Percentiles rank a stretch among this genome's conserved stretches.
Evolutionary conservation across 2,113 vertebrate species (phyloP).

Genomic region (Chaetodon trifascialis): DNA sequence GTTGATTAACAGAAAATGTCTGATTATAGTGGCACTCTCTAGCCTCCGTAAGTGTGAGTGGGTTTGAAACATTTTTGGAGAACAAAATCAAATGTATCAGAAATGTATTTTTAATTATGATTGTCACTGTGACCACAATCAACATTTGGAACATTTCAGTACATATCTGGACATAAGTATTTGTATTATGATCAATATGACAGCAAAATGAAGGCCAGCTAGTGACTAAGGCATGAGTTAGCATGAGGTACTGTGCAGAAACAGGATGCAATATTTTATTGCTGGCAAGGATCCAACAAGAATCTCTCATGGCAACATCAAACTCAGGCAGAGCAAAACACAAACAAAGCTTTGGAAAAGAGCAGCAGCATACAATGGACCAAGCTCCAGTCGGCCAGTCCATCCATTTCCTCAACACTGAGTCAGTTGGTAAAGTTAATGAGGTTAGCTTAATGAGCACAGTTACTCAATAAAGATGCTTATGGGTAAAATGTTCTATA

Average conservation of each 20-base stretch:
- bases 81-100: constrained; percentile 37
- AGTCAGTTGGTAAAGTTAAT: constrained; percentile 45
- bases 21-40: neutral
- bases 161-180: constrained; percentile 19
- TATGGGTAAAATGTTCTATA: constrained; percentile 25
- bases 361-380: constrained; percentile 73
- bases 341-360: constrained; percentile 60
- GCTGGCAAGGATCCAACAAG: constrained; percentile 43
- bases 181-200: constrained; percentile 23
- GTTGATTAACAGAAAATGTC: neutral
- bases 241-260: constrained; percentile 60
- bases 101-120: constrained; percentile 63
- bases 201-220: constrained; percentile 24
- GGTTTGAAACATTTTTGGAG: neutral
- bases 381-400: constrained; percentile 44
- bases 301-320: constrained; percentile 62
- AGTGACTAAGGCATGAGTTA: constrained; percentile 42
- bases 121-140: constrained; percentile 42
- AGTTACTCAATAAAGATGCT: constrained; percentile 18
- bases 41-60: neutral
- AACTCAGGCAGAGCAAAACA: constrained; percentile 52
- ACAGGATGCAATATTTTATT: constrained; percentile 53
- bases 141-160: constrained; percentile 37
- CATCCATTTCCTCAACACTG: constrained; percentile 54
- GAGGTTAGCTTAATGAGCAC: constrained; percentile 52